These are phyloP conservation scores for Clytia hemisphaerica DNA, from an alignment of 30 jellyfish, hydroid and myxozoan genomes.

Conservation along the genomic window DNA sequence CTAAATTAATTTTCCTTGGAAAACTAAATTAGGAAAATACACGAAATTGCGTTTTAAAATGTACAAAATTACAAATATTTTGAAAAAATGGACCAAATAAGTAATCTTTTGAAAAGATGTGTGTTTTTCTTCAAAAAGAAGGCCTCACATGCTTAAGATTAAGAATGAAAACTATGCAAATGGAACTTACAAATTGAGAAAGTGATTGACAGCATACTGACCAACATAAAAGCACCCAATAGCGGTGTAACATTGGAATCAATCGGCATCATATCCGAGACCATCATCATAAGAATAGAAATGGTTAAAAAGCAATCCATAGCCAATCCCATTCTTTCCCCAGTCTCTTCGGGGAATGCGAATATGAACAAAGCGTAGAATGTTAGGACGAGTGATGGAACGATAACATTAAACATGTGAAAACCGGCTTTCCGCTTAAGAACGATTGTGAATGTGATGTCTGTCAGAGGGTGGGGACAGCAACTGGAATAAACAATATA, in stretches of 20 bases:
- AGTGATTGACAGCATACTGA: conserved; percentile 45
- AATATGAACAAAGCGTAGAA: conserved; percentile 43
- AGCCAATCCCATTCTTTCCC: conserved; percentile 62
- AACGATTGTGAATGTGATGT: conserved; percentile 30
- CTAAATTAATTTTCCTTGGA: too few species aligned
- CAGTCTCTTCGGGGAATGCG: conserved; percentile 54
- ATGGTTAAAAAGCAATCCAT: conserved; percentile 53
- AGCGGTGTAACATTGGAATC: conserved; percentile 55
- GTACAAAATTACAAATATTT: not conserved
- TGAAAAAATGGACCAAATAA: not conserved
- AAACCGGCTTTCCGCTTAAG: conserved; percentile 62
- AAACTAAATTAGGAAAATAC: too few species aligned
- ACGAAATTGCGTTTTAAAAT: not conserved
- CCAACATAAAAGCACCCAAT: conserved; percentile 50
- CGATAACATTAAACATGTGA: conserved; percentile 45
- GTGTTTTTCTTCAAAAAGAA: conserved; percentile 22
- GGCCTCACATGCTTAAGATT: conserved; percentile 24
- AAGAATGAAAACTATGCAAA: conserved; percentile 18
- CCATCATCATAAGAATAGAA: conserved; percentile 61
- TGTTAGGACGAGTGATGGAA: conserved; percentile 55
- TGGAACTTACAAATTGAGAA: conserved; percentile 30
- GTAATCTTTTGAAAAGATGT: too few species aligned
- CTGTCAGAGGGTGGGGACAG: conserved; percentile 46
- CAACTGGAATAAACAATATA: conserved; percentile 40
- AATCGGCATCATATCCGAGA: conserved; percentile 59